These are phyloP conservation scores for Coremacera marginata DNA, from an alignment of 2,888 invertebrate genomes.

Conservation along the genomic window DNA sequence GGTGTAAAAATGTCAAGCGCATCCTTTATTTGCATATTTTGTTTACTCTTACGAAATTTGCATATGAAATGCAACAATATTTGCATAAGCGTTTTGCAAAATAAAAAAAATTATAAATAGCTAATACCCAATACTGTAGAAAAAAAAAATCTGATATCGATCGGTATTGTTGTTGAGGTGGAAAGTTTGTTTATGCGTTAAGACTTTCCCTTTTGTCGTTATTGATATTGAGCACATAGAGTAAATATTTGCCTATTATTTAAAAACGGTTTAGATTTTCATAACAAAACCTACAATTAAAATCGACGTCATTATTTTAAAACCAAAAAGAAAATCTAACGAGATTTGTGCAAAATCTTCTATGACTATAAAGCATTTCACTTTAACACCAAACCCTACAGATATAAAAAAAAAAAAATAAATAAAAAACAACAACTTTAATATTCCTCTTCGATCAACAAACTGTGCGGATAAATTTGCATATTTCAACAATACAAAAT, in stretches of 20 bases:
- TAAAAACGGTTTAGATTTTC: not conserved
- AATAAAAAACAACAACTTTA: not conserved
- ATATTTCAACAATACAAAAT: slow-evolving; percentile 26
- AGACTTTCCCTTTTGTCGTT: not conserved
- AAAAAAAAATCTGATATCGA: not conserved
- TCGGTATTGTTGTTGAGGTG: slow-evolving; percentile 7
- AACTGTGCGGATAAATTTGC: slow-evolving; percentile 11
- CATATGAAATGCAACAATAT: slow-evolving; percentile 29
- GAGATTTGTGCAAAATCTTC: not conserved
- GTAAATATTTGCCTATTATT: not conserved
- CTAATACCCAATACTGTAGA: not conserved
- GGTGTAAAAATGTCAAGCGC: slow-evolving; percentile 61
- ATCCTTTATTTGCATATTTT: slow-evolving; percentile 62
- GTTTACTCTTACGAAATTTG: slow-evolving; percentile 36
- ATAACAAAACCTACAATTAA: not conserved
- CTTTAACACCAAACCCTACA: not conserved
- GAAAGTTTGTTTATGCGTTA: not conserved
- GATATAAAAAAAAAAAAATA: not conserved
- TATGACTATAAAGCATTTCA: not conserved
- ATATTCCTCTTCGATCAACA: not conserved
- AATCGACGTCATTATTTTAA: too few relatives aligned
- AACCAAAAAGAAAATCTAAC: not conserved
- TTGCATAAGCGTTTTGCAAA: slow-evolving; percentile 38
- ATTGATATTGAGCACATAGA: slow-evolving; percentile 1
- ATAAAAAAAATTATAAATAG: too few relatives aligned